A percentile compares a stretch with the other conserved stretches of the same genome.
Evolutionary conservation across 1,140 invertebrate species (phyloP).

Genomic region (Leptopilina clavipes): DNA sequence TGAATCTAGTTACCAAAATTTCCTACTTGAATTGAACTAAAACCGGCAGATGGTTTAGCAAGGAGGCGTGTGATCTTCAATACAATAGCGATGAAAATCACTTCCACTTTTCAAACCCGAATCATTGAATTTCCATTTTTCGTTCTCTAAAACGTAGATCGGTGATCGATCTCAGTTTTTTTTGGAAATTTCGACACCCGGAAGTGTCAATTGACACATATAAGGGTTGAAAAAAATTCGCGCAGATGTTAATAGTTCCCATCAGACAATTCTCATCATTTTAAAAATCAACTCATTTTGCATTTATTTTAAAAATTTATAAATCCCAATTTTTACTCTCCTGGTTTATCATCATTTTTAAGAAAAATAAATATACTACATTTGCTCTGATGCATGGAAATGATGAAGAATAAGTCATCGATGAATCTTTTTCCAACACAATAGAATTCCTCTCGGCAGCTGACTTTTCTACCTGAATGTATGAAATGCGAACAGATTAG

Average conservation of each 20-base stretch:
- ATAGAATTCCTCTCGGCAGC: conserved; percentile 49
- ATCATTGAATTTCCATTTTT: not conserved
- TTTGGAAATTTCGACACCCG: no score
- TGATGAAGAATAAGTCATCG: conserved; percentile 22
- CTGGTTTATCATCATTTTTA: no score
- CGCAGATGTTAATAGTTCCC: no score
- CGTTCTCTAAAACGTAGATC: not conserved
- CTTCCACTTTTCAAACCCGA: not conserved
- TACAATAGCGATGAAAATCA: not conserved
- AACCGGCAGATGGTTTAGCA: not conserved
- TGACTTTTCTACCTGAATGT: conserved; percentile 31
- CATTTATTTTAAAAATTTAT: no score
- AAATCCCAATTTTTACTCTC: no score
- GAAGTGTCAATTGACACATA: no score
- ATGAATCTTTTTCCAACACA: conserved; percentile 54
- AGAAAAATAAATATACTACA: no score
- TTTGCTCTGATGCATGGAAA: not conserved
- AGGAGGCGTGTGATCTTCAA: not conserved
- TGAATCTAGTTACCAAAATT: no score
- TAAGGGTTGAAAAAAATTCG: no score
- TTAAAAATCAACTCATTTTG: no score
- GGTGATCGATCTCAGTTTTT: no score
- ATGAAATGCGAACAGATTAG: conserved; percentile 19
- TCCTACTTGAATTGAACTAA: not conserved
- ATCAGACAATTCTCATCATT: no score